These are phyloP conservation scores for Phortica magna DNA, from an alignment of 2,888 invertebrate species.

Conservation along the genomic window DNA sequence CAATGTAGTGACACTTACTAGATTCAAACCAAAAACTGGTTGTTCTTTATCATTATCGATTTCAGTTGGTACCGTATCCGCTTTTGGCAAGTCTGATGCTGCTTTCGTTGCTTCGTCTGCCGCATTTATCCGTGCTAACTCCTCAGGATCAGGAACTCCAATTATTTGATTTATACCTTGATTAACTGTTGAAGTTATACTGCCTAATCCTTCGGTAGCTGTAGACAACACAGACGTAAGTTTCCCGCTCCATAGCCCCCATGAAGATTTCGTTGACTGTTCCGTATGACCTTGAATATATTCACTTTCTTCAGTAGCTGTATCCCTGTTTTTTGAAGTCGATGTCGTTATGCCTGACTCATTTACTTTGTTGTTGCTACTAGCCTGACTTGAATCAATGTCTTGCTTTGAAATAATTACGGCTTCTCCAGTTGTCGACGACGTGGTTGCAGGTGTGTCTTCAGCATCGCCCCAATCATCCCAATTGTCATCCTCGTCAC, in stretches of 20 bases:
- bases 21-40: conserved; percentile 63
- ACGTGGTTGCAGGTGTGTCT: conserved; percentile 57
- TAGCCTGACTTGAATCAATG: not conserved
- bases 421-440: conserved; percentile 24
- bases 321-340: not conserved
- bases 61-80: not conserved
- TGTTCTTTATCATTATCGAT: conserved; percentile 1
- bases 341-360: conserved; percentile 37
- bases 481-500: conserved; percentile 71
- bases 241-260: conserved; percentile 85
- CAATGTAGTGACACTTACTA: conserved; percentile 70
- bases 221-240: conserved; percentile 86
- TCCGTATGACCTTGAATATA: conserved; percentile 2
- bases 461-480: conserved; percentile 74
- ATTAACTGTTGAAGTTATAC: conserved; percentile 89
- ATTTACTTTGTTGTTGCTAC: not conserved
- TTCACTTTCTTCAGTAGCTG: not conserved
- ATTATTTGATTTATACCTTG: conserved; percentile 91
- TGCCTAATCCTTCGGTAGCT: conserved; percentile 87
- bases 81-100: conserved; percentile 30
- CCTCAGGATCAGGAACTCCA: conserved; percentile 90
- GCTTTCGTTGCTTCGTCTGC: conserved; percentile 51
- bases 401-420: not conserved
- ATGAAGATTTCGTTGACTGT: conserved; percentile 47
- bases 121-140: conserved; percentile 81